Base-by-base conservation (phyloP, 2,888 invertebrate genomes). In the Sarcophaga subvicina region DNA sequence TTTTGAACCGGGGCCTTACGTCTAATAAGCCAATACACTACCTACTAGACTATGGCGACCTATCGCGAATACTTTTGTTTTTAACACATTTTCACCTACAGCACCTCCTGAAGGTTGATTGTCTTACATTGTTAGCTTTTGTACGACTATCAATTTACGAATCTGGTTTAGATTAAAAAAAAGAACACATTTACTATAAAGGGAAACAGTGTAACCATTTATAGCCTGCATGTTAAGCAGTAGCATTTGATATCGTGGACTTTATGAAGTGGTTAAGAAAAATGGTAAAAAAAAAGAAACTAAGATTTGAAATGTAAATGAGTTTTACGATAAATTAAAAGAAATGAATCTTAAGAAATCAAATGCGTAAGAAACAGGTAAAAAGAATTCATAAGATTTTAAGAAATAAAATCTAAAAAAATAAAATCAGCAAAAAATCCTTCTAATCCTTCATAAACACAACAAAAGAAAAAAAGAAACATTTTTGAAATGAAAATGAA, bases 181-280 rank as follows among this genome's bases (percentile, higher is more conserved):
- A 49, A 0, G 49, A 11, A 11, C 49, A 49, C 49, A 14, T 1
- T 49, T 49, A 49, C 1, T 54, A 2, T 54, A 8, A 10, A 11
- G 12, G 25, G 47, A 76, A 76, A 84, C 66, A 17, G 83, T 84
- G 79, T 76, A 69, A 64, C 54, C n/a, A 45, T 70, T 67, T 37
- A 11, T 59, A 54, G n/a, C 12, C 20, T 20, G 11, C 12, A 10
- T n/a, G 54, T 25, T 37, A 67, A 78, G n/a, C 49, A 27, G 49
- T 83, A 37, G 11, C 60, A 78, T 49, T 73, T 83, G 5, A 75
- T 75, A 14, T 62, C 54, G 14, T 45, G 81, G 79, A 84, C 84
- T 81, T 87, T 84, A 84, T 87, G 84, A 87, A 87, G 87, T 82
- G 81, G 82, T 63, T 87, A 72, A 79, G 69, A 77, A 81, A 64